phyloP scores from a whole-genome alignment of 1,140 invertebrate species.

The Pseudobourletiella spinata region DNA sequence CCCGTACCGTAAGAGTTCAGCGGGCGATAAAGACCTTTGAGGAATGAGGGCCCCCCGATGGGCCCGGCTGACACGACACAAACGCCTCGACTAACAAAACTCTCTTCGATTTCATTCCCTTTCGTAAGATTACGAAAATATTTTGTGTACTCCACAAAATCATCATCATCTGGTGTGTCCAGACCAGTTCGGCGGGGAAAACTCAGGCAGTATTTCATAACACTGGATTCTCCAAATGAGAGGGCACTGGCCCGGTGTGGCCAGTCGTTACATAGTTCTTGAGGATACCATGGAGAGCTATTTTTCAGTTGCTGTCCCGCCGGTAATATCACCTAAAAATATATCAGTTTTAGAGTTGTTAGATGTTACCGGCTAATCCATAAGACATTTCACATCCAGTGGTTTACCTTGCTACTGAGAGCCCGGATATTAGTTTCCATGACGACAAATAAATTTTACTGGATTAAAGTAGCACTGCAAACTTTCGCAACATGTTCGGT shows the following conservation, averaged over 20 bases:
- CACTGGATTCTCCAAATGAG: conserved; percentile 29
- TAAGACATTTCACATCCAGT: too few relatives aligned
- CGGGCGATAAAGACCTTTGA: conserved; percentile 32
- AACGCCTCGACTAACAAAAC: conserved; percentile 25
- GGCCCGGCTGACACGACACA: conserved; percentile 30
- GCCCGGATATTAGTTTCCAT: too few relatives aligned
- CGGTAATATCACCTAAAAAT: conserved; percentile 16
- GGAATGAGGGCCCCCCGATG: conserved; percentile 23
- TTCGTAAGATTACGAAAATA: conserved; percentile 13
- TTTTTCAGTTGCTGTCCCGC: conserved; percentile 26
- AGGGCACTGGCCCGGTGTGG: conserved; percentile 29
- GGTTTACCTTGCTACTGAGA: too few relatives aligned
- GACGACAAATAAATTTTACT: too few relatives aligned
- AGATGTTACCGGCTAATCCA: too few relatives aligned
- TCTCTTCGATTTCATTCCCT: conserved; percentile 21
- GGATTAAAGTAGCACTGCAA: too few relatives aligned
- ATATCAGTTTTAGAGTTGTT: too few relatives aligned
- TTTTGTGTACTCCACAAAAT: conserved; percentile 15
- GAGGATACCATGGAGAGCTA: conserved; percentile 30
- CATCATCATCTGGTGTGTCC: conserved; percentile 3
- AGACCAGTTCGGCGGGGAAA: conserved; percentile 31
- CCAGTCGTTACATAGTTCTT: conserved; percentile 31
- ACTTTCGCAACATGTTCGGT: too few relatives aligned
- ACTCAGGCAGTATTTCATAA: conserved; percentile 30
- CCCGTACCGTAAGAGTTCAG: conserved; percentile 33